Evolutionary conservation across 2,888 invertebrate genomes (phyloP), one percentile per base, ranked within the genome.

Genomic region (Epirrita christyi): DNA sequence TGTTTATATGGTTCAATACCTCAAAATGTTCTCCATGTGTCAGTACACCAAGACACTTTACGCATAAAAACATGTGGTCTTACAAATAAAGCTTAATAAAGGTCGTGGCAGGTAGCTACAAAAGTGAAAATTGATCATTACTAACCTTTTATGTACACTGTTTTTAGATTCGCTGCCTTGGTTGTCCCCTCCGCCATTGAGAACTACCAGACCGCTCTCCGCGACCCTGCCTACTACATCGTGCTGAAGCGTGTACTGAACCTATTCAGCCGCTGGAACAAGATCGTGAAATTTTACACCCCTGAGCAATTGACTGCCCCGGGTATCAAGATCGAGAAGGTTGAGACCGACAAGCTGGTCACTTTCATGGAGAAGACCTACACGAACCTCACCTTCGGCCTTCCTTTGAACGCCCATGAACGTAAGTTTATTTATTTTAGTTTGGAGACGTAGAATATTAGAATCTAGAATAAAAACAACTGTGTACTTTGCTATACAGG

Each of bases 221-320:
- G 95, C 49, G 96, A 96, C 72, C 95, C 96, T 9, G 94, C 93
- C 37, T 95, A 94, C 92, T 96, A 94, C 85, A 93, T 93, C 77
- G 90, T 95, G 55, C 93, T 88, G 92, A 94, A 94, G 76, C 93
- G 93, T 61, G 89, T 95, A 27, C 44, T 88, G 55, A 79, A 88
- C 44, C 83, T 95, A 50, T 94, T 95, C 92, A 83, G 88, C 47
- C 77, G 86, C 61, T 95, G 94, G 92, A 93, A 94, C 68, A 73
- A 92, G 63, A 81, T 93, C 47, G 84, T 95, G 28, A 93, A 93
- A 45, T 76, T 85, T 0, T 96, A 96, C 92, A 94, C 93, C 49
- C 88, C 85, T 57, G 93, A 94, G 61, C 93, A 96, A 63, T 83
- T 96, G 37, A 71, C 88, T 47, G 81, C 93, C 60, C 93, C 94